phyloP scores from a whole-genome alignment of 2,888 invertebrate genomes.

The Pharmacophagus antenor region DNA sequence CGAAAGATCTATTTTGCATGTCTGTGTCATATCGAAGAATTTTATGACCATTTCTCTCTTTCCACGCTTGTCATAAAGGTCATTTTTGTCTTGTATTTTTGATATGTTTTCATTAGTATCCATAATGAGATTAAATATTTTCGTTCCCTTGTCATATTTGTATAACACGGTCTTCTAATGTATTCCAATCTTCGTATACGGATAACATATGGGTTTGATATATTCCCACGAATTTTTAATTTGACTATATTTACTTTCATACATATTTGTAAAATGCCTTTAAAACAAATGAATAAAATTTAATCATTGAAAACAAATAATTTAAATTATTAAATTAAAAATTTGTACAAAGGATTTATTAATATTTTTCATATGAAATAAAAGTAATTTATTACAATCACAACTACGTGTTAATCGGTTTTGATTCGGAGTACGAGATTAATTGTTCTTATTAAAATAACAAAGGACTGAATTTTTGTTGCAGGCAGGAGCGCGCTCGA shows the following conservation, averaged over 20 bases:
- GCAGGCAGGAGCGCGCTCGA: conserved; percentile 32
- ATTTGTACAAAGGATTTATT: neutral
- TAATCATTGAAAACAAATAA: no score
- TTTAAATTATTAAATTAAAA: no score
- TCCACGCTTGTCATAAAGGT: conserved; percentile 32
- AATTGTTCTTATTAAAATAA: conserved; percentile 65
- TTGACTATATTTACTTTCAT: neutral
- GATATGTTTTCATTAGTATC: conserved; percentile 51
- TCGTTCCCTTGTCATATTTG: conserved; percentile 70
- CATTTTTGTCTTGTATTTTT: conserved; percentile 36
- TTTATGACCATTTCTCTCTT: conserved; percentile 53
- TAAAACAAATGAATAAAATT: no score
- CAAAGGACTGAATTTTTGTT: conserved; percentile 46
- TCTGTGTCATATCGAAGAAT: conserved; percentile 53
- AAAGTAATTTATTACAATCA: conserved; percentile 30
- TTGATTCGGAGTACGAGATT: conserved; percentile 60
- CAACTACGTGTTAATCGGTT: conserved; percentile 44
- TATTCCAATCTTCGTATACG: conserved; percentile 48
- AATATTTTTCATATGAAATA: neutral
- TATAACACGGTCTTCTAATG: conserved; percentile 57
- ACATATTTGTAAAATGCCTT: no score
- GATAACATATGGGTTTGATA: conserved; percentile 44
- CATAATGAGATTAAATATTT: conserved; percentile 79
- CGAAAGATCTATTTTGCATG: conserved; percentile 70
- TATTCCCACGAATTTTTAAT: conserved; percentile 36